Percentiles rank a stretch among this genome's conserved stretches.
phyloP scores from a whole-genome alignment of 1,140 invertebrate genomes.

The Drosophila hydei region DNA sequence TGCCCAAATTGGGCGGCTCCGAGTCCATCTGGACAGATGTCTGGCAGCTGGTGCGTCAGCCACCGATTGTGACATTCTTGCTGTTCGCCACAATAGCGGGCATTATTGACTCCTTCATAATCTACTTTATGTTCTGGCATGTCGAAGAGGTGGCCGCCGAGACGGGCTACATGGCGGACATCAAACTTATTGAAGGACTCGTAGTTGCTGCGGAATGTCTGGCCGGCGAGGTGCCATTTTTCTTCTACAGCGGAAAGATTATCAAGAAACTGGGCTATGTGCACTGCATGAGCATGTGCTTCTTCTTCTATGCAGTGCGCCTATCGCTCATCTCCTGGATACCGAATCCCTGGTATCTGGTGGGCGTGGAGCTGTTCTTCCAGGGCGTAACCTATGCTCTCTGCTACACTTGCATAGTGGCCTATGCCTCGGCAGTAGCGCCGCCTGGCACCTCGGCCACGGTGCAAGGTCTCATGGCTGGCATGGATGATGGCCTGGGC shows the following conservation, averaged over 20 bases:
- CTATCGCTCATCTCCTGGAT: slow-evolving; percentile 89
- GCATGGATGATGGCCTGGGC: slow-evolving; percentile 91
- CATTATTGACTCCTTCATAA: slow-evolving; percentile 90
- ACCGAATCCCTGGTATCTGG: slow-evolving; percentile 89
- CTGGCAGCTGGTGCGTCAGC: slow-evolving; percentile 86
- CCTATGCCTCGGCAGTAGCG: slow-evolving; percentile 89
- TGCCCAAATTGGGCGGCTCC: slow-evolving; percentile 87
- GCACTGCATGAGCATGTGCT: slow-evolving; percentile 89
- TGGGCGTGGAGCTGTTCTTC: slow-evolving; percentile 89
- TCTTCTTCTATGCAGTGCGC: slow-evolving; percentile 88
- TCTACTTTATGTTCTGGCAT: slow-evolving; percentile 92
- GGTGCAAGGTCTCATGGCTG: slow-evolving; percentile 92
- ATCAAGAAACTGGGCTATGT: slow-evolving; percentile 88
- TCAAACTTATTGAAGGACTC: slow-evolving; percentile 90
- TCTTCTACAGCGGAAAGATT: slow-evolving; percentile 89
- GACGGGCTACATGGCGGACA: slow-evolving; percentile 86
- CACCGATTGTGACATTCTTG: slow-evolving; percentile 88
- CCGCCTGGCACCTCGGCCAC: slow-evolving; percentile 92
- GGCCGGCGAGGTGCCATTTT: slow-evolving; percentile 90
- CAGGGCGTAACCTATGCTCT: slow-evolving; percentile 92
- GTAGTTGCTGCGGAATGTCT: slow-evolving; percentile 90
- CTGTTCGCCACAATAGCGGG: slow-evolving; percentile 89
- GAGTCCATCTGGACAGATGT: slow-evolving; percentile 88
- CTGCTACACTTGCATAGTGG: slow-evolving; percentile 91
- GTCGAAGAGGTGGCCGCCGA: slow-evolving; percentile 89